These are phyloP conservation scores for Lepus townsendii DNA, from an alignment of 2,797 vertebrate genomes.

Conservation along the genomic window DNA sequence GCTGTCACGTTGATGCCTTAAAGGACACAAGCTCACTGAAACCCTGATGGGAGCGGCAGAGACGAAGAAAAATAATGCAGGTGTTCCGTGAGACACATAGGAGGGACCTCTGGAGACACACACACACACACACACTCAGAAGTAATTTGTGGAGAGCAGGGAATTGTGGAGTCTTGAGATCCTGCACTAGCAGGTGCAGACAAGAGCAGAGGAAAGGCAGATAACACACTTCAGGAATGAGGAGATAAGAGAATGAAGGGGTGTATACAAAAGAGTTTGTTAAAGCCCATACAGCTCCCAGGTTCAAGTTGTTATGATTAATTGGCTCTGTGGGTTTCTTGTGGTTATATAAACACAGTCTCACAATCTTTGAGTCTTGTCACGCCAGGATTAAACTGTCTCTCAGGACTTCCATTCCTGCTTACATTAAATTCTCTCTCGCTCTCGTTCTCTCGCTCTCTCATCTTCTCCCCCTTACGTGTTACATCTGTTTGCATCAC, in stretches of 20 bases:
- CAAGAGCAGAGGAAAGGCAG: background rate
- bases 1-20: background rate
- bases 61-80: background rate
- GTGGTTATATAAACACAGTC: slow-evolving; percentile 40
- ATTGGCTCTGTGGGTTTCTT: slow-evolving; percentile 44
- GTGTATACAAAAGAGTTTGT: background rate
- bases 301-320: background rate
- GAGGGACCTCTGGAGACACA: background rate
- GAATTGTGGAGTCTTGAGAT: background rate
- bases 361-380: slow-evolving; percentile 55
- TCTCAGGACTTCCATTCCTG: slow-evolving; percentile 9
- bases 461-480: background rate
- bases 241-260: background rate
- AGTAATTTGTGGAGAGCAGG: background rate
- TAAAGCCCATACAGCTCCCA: background rate
- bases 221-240: background rate
- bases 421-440: background rate
- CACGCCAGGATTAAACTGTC: slow-evolving; percentile 52
- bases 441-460: too few relatives aligned
- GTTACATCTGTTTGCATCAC: slow-evolving; percentile 57
- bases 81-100: background rate
- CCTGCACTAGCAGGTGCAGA: background rate
- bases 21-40: background rate
- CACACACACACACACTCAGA: background rate
- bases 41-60: background rate